Evolutionary conservation across 2,888 invertebrate species (phyloP).

Genomic region (Agonopterix subpropinquella): DNA sequence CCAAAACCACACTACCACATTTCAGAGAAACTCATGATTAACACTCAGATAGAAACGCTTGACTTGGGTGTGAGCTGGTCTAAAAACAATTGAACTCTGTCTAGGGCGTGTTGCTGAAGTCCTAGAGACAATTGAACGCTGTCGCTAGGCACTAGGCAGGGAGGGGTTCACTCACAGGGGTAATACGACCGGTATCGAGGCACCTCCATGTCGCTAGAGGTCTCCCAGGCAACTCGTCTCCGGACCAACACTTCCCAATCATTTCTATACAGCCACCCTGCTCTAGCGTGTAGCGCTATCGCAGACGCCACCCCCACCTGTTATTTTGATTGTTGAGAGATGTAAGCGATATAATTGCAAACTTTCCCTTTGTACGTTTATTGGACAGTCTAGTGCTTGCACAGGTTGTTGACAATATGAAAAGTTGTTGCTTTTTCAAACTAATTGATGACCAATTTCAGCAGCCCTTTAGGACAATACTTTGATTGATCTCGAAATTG

Average conservation of each 20-base stretch:
- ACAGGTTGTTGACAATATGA: constrained; percentile 17
- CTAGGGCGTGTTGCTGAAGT: too few species aligned
- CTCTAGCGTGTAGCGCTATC: constrained; percentile 25
- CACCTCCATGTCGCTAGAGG: constrained; percentile 68
- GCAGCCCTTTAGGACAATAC: too few species aligned
- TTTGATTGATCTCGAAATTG: too few species aligned
- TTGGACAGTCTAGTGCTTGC: constrained; percentile 12
- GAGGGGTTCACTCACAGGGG: constrained; percentile 54
- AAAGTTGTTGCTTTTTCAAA: background rate
- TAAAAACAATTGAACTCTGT: too few species aligned
- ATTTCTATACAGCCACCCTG: constrained; percentile 13
- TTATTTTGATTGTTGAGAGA: constrained; percentile 33
- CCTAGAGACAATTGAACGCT: background rate
- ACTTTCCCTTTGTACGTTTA: constrained; percentile 29
- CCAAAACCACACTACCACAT: too few species aligned
- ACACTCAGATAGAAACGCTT: too few species aligned
- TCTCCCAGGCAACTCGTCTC: constrained; percentile 68
- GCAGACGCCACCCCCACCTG: constrained; percentile 49
- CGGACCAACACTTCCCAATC: constrained; percentile 16
- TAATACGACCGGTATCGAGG: constrained; percentile 67
- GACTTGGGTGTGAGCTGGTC: too few species aligned
- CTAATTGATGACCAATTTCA: too few species aligned
- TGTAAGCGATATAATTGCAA: constrained; percentile 44
- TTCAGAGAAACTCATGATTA: too few species aligned
- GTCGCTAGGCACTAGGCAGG: background rate